These are phyloP conservation scores for Caenorhabditis sinica DNA, from an alignment of 2,888 invertebrate species.

Conservation along the genomic window DNA sequence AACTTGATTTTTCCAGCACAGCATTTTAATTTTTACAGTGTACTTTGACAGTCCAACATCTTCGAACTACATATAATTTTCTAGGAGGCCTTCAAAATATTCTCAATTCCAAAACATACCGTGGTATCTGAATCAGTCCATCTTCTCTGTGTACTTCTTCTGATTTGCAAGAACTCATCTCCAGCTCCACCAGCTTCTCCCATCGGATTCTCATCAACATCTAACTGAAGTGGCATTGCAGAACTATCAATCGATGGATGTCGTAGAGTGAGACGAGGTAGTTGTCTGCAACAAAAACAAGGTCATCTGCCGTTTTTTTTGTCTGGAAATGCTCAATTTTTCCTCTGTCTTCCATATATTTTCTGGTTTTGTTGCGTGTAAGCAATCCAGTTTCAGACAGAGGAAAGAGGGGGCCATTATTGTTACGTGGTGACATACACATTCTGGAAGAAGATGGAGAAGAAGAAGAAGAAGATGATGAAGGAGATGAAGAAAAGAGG, in stretches of 20 bases:
- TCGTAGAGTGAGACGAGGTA: conserved; percentile 71
- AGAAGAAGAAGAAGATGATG: background rate
- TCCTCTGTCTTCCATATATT: background rate
- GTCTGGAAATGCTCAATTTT: conserved; percentile 21
- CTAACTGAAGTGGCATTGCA: conserved; percentile 69
- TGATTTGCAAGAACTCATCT: conserved; percentile 63
- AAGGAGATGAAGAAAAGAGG: background rate
- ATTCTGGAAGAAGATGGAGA: conserved; percentile 21
- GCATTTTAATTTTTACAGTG: too few relatives aligned
- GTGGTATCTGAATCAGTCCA: conserved; percentile 71
- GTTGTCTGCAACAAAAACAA: conserved; percentile 65
- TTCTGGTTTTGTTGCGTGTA: conserved; percentile 2
- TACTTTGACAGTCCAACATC: too few relatives aligned
- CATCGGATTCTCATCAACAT: conserved; percentile 53
- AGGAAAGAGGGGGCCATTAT: conserved; percentile 8
- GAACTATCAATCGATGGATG: conserved; percentile 74
- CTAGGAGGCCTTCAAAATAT: background rate
- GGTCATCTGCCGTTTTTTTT: conserved; percentile 11
- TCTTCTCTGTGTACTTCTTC: conserved; percentile 58
- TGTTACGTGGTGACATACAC: conserved; percentile 32
- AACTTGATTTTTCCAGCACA: too few relatives aligned
- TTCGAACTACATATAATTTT: too few relatives aligned
- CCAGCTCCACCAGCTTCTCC: conserved; percentile 18
- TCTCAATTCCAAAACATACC: conserved; percentile 38
- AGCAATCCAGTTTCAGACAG: conserved; percentile 25